Conservation (phyloP, 2,888 invertebrate species). For the Liposcelis brunnea region DNA sequence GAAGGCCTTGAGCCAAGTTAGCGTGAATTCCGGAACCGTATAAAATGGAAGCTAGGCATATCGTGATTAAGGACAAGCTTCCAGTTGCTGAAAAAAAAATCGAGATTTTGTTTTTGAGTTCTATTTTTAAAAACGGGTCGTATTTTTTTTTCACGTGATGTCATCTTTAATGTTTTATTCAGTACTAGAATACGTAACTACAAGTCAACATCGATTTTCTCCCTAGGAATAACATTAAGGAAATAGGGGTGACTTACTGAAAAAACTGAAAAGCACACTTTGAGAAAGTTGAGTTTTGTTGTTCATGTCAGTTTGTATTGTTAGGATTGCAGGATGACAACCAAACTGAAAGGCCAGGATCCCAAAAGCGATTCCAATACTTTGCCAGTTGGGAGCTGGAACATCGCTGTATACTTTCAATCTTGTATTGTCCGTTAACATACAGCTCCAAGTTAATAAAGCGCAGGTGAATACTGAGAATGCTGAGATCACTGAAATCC, state of each 20-base stretch:
- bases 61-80: conserved; percentile 44
- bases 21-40: conserved; percentile 43
- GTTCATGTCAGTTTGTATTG: conserved; percentile 83
- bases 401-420: conserved; percentile 24
- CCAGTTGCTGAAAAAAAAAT: conserved; percentile 36
- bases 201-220: too few species aligned
- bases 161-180: too few species aligned
- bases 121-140: conserved; percentile 3
- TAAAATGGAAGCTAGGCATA: conserved; percentile 40
- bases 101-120: too few species aligned
- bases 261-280: conserved; percentile 53
- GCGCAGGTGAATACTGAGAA: conserved; percentile 45
- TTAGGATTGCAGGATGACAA: conserved; percentile 67
- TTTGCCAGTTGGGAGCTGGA: conserved; percentile 25
- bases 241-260: conserved; percentile 35
- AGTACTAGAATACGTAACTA: too few species aligned
- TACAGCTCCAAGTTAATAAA: conserved; percentile 45
- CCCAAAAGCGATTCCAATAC: conserved; percentile 26
- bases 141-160: background rate
- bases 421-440: conserved; percentile 26
- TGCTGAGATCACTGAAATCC: conserved; percentile 45
- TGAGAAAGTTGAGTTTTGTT: conserved; percentile 51
- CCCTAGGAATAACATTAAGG: background rate
- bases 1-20: conserved; percentile 49
- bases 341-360: conserved; percentile 44